Percentiles rank a stretch among this genome's conserved stretches.
Conservation (phyloP, 1,140 invertebrate genomes). For the Gonioctena quinquepunctata region DNA sequence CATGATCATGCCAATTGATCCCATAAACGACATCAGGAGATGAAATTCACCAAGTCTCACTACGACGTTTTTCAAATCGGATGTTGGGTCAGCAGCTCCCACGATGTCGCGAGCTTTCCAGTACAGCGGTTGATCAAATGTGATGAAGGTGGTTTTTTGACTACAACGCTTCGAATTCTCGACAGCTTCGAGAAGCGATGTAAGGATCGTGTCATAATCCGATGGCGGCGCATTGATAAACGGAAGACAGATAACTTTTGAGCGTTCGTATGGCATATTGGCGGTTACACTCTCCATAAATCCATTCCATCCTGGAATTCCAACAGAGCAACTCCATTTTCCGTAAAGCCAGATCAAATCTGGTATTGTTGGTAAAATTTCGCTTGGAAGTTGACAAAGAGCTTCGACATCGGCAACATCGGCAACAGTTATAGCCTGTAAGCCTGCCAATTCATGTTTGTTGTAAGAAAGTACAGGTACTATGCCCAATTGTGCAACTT, state of each 20-base stretch:
- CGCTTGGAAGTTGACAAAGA: too few relatives aligned
- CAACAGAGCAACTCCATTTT: too few relatives aligned
- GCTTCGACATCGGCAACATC: too few relatives aligned
- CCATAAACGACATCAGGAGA: constrained; percentile 53
- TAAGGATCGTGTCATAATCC: not conserved
- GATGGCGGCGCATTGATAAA: constrained; percentile 18
- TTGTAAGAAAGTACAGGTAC: not conserved
- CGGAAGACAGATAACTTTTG: not conserved
- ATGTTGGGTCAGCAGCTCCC: not conserved
- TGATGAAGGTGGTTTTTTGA: constrained; percentile 45
- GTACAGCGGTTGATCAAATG: constrained; percentile 51
- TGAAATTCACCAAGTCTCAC: constrained; percentile 48
- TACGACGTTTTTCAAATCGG: constrained; percentile 28
- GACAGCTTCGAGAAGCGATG: constrained; percentile 7
- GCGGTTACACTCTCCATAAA: constrained; percentile 10
- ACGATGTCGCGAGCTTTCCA: constrained; percentile 43
- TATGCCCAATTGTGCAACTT: not conserved
- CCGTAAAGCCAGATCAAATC: too few relatives aligned
- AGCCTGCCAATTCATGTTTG: too few relatives aligned
- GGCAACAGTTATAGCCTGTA: too few relatives aligned
- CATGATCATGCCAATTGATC: constrained; percentile 53
- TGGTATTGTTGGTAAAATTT: too few relatives aligned
- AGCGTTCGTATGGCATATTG: not conserved
- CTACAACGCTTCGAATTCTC: constrained; percentile 11
- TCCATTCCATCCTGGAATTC: too few relatives aligned